A percentile compares a stretch with the other conserved stretches of the same genome.
Conservation (phyloP, 2,888 invertebrate species). For the Tiliacea citrago region DNA sequence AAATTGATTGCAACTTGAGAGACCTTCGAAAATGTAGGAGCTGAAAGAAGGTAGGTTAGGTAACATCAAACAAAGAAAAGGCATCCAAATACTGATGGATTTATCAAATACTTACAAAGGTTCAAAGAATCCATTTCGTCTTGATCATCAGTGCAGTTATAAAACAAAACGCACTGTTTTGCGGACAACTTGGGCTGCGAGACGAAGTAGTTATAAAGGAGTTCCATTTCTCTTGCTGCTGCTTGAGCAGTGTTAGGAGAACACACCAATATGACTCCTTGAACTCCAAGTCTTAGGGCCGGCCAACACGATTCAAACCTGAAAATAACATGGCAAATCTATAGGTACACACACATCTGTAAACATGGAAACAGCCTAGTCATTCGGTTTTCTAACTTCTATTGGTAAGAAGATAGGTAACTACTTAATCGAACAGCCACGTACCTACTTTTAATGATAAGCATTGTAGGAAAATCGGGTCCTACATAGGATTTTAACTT, state of each 20-base stretch:
- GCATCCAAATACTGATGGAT: neutral
- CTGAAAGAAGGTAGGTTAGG: constrained; percentile 81
- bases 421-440: neutral
- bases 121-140: constrained; percentile 85
- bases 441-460: neutral
- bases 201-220: constrained; percentile 92
- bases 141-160: constrained; percentile 87
- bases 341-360: neutral
- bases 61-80: neutral
- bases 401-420: neutral
- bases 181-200: constrained; percentile 92
- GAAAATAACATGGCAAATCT: constrained; percentile 50
- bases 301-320: constrained; percentile 95
- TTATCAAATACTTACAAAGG: constrained; percentile 84
- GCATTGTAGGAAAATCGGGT: neutral
- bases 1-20: constrained; percentile 91
- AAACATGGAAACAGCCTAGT: neutral
- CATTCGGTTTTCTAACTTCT: neutral
- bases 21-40: constrained; percentile 91
- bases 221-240: constrained; percentile 91
- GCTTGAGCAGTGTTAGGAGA: constrained; percentile 86
- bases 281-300: constrained; percentile 92
- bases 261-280: constrained; percentile 94
- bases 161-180: constrained; percentile 92
- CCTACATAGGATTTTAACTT: neutral